Evolutionary conservation across 1,140 invertebrate species (phyloP).

Genomic region (Trachymyrmex septentrionalis): DNA sequence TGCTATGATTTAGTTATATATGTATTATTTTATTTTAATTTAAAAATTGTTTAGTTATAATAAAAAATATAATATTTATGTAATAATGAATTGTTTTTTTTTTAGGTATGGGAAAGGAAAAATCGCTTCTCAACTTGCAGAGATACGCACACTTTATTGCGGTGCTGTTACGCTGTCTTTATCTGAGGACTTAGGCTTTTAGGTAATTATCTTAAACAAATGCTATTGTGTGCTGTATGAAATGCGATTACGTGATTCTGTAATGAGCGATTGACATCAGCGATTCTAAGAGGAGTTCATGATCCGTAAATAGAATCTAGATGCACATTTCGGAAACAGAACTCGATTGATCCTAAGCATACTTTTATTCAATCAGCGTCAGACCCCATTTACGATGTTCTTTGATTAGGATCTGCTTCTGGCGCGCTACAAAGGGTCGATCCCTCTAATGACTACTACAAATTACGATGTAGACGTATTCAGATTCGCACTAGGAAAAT

Average conservation of each 20-base stretch:
- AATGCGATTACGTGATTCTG: conserved; percentile 33
- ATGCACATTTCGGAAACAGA: conserved; percentile 45
- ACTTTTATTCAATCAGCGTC: conserved; percentile 62
- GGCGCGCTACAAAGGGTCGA: conserved; percentile 52
- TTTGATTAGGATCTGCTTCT: conserved; percentile 47
- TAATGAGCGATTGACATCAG: conserved; percentile 55
- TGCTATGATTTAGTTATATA: neutral
- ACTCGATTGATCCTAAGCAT: conserved; percentile 49
- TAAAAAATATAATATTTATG: neutral
- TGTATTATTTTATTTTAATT: neutral
- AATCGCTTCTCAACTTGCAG: conserved; percentile 31
- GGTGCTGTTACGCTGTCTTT: conserved; percentile 24
- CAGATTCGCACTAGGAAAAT: conserved; percentile 2
- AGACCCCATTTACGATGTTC: conserved; percentile 56
- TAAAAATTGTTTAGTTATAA: conserved; percentile 6
- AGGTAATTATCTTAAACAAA: conserved; percentile 52
- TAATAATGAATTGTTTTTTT: neutral
- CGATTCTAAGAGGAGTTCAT: neutral
- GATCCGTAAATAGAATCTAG: conserved; percentile 41
- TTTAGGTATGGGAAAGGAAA: conserved; percentile 41
- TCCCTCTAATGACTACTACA: conserved; percentile 36
- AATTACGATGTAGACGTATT: conserved; percentile 33
- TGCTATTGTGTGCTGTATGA: conserved; percentile 25
- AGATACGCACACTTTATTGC: conserved; percentile 21
- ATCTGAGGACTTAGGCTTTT: conserved; percentile 43